A percentile compares a stretch with the other conserved stretches of the same genome.
These are phyloP conservation scores for Brachionus plicatilis DNA, from an alignment of 1,140 invertebrate genomes.

Conservation along the genomic window DNA sequence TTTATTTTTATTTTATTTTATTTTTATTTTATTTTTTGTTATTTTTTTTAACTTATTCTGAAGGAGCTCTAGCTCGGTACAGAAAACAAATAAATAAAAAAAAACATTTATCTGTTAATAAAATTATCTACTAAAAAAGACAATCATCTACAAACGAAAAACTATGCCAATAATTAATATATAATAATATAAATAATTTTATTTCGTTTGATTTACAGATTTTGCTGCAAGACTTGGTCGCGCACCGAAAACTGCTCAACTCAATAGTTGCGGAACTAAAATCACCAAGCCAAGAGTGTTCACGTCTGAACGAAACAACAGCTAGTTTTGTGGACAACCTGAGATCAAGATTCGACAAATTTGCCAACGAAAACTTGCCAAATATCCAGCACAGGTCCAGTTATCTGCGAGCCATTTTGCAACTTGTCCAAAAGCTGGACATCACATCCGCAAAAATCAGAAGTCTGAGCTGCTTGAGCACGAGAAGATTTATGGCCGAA, in stretches of 20 bases:
- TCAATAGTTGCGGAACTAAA: not conserved
- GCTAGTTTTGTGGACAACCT: not conserved
- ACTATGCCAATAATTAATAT: too few relatives aligned
- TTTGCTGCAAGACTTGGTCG: not conserved
- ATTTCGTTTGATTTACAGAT: not conserved
- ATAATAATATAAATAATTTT: too few relatives aligned
- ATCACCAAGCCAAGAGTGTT: not conserved
- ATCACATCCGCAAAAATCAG: not conserved
- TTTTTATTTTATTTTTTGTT: too few relatives aligned
- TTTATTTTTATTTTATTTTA: too few relatives aligned
- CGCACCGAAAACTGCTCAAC: not conserved
- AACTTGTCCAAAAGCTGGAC: not conserved
- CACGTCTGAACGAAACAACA: not conserved
- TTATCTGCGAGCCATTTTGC: not conserved
- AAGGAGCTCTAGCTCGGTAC: too few relatives aligned
- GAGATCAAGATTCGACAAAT: not conserved
- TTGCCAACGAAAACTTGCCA: not conserved
- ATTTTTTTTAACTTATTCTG: too few relatives aligned
- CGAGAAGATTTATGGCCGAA: slow-evolving; percentile 24
- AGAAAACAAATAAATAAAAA: too few relatives aligned
- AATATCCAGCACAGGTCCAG: not conserved
- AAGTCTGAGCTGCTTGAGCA: not conserved
- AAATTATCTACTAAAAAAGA: too few relatives aligned
- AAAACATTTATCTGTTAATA: too few relatives aligned
- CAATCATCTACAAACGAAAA: too few relatives aligned